Conservation (phyloP, 2,888 invertebrate species). For the Cacoxenus indagator region DNA sequence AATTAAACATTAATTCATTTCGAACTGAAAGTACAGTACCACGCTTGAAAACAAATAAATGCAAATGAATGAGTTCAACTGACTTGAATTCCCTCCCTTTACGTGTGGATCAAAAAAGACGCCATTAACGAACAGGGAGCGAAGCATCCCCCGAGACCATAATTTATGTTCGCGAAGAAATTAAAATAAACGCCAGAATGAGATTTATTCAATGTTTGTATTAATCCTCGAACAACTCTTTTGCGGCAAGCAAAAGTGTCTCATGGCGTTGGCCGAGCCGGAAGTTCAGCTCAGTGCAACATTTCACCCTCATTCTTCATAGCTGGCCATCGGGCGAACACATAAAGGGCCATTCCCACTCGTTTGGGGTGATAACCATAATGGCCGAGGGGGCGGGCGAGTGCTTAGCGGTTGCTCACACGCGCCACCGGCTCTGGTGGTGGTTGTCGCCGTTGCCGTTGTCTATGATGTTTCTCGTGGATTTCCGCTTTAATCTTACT, state of each 20-base stretch:
- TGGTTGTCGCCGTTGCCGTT: constrained; percentile 24
- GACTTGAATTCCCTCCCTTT: constrained; percentile 9
- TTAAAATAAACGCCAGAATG: constrained; percentile 66
- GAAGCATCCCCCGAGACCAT: constrained; percentile 52
- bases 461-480: constrained; percentile 30
- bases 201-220: constrained; percentile 68
- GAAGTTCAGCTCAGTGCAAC: constrained; percentile 21
- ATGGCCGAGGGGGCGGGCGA: constrained; percentile 51
- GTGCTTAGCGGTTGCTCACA: constrained; percentile 45
- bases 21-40: too few species aligned
- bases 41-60: too few species aligned
- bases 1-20: too few species aligned
- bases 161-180: constrained; percentile 65
- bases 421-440: constrained; percentile 31
- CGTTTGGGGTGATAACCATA: constrained; percentile 61
- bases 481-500: constrained; percentile 47
- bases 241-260: neutral
- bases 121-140: constrained; percentile 22
- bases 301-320: constrained; percentile 16
- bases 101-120: neutral
- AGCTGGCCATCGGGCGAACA: neutral
- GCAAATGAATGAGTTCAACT: neutral
- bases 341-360: constrained; percentile 31
- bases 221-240: constrained; percentile 48
- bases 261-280: neutral